Percentiles rank a stretch among this genome's conserved stretches.
phyloP scores from a whole-genome alignment of 2,797 vertebrate species.

The Pipistrellus kuhlii region DNA sequence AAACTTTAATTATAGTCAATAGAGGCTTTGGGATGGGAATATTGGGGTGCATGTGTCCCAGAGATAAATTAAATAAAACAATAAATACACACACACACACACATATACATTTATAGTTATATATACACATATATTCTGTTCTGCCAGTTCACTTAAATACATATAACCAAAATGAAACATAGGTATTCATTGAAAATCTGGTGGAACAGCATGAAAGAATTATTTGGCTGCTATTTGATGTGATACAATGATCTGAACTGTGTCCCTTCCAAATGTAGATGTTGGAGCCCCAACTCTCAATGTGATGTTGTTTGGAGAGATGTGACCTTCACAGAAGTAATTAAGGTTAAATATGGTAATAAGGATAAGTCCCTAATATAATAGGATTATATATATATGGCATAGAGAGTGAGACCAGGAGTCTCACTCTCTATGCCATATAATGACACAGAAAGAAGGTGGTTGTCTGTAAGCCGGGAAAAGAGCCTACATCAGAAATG shows the following conservation, averaged over 20 bases:
- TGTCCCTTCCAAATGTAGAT: neutral
- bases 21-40: neutral
- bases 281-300: neutral
- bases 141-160: neutral
- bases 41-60: neutral
- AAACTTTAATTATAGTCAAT: constrained; percentile 60
- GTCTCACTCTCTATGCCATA: neutral
- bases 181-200: neutral
- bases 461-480: neutral
- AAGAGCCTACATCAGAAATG: neutral
- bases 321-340: neutral
- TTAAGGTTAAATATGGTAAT: neutral
- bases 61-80: neutral
- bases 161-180: neutral
- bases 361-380: neutral
- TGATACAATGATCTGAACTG: neutral
- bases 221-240: neutral
- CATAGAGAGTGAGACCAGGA: neutral
- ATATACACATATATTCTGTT: neutral
- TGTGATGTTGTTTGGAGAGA: neutral
- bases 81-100: neutral
- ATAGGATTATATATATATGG: neutral
- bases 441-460: neutral
- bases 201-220: neutral
- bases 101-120: neutral